Percentiles rank a stretch among this genome's conserved stretches.
Conservation (phyloP, 2,888 invertebrate species). For the Saturnia japonica region DNA sequence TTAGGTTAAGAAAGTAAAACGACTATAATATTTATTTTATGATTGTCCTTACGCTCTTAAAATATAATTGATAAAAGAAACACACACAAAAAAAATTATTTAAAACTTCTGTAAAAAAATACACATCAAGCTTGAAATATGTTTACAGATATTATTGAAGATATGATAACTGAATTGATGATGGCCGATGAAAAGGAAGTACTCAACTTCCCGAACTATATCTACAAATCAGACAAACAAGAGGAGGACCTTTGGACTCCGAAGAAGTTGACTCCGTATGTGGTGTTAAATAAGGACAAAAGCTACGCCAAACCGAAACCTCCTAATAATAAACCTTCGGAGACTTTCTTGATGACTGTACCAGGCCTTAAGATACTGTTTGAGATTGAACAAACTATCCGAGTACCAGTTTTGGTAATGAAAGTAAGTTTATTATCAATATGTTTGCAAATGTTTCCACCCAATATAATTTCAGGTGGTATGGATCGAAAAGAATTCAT, state of each 20-base stretch:
- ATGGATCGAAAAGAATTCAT: background rate
- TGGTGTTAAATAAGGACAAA: constrained; percentile 55
- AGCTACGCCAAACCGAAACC: constrained; percentile 65
- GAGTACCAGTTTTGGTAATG: constrained; percentile 64
- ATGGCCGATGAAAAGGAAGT: constrained; percentile 76
- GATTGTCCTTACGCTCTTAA: no score
- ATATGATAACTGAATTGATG: constrained; percentile 65
- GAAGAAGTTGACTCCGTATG: constrained; percentile 80
- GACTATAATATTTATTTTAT: no score
- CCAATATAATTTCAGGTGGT: background rate
- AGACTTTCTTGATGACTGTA: constrained; percentile 76
- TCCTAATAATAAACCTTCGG: constrained; percentile 64
- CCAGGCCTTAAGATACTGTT: constrained; percentile 84
- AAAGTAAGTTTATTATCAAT: constrained; percentile 49
- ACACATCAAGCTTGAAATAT: no score
- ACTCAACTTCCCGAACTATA: constrained; percentile 70
- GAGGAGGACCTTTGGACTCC: constrained; percentile 88
- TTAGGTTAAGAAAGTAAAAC: no score
- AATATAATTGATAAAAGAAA: no score
- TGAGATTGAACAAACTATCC: constrained; percentile 81
- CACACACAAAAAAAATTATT: no score
- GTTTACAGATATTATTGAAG: constrained; percentile 74
- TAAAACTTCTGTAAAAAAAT: no score
- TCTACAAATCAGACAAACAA: constrained; percentile 59
- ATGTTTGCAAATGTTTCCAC: background rate